Percentiles rank a stretch among this genome's conserved stretches.
These are phyloP conservation scores for Caenorhabditis doughertyi DNA, from an alignment of 2,888 invertebrate genomes.

Conservation along the genomic window DNA sequence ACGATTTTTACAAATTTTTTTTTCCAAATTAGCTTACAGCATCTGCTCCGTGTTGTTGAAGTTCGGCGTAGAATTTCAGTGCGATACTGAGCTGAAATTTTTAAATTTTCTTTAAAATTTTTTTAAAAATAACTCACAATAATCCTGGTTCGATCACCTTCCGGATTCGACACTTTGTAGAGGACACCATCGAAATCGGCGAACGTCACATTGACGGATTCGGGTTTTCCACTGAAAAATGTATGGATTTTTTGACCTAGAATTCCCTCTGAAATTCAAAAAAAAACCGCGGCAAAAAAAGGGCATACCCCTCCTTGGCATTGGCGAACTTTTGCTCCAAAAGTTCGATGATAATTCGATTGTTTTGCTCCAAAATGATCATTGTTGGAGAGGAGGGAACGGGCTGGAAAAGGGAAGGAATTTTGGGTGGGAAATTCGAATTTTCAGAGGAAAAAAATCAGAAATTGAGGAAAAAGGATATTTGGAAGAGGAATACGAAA, in stretches of 20 bases:
- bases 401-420: no score
- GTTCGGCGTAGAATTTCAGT: conserved; percentile 95
- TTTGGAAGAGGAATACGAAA: no score
- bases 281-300: neutral
- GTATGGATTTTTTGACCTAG: neutral
- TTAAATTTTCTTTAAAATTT: neutral
- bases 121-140: conserved; percentile 87
- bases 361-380: conserved; percentile 94
- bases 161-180: conserved; percentile 97
- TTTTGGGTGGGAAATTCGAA: no score
- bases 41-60: conserved; percentile 98
- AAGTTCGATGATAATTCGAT: conserved; percentile 98
- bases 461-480: neutral
- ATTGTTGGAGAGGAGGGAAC: no score
- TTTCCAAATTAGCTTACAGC: conserved; percentile 85
- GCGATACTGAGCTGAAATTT: conserved; percentile 91
- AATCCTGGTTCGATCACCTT: conserved; percentile 97
- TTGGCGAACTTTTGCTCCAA: conserved; percentile 96
- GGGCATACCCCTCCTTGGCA: conserved; percentile 95
- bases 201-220: conserved; percentile 92
- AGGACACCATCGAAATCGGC: conserved; percentile 98
- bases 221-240: conserved; percentile 91
- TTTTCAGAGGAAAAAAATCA: no score
- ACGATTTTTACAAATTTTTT: conserved; percentile 1
- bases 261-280: no score